Percentiles rank a stretch among this genome's conserved stretches.
These are phyloP conservation scores for Aquatica leii DNA, from an alignment of 2,888 invertebrate species.

Conservation along the genomic window DNA sequence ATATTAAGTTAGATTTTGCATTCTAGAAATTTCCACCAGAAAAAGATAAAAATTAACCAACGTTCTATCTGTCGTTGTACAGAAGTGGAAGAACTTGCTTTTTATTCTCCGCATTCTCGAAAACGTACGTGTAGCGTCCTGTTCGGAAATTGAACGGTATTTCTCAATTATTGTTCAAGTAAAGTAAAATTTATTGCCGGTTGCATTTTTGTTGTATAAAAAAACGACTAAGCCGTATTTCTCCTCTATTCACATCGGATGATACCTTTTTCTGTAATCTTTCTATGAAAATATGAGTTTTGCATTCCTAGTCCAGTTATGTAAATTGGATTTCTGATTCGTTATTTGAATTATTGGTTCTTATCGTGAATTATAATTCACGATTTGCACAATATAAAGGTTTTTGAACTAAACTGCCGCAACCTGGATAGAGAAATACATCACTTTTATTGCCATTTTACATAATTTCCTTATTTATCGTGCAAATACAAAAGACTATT, in stretches of 20 bases:
- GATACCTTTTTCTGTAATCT: slow-evolving; percentile 1
- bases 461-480: neutral
- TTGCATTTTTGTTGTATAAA: slow-evolving; percentile 21
- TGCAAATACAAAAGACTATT: neutral
- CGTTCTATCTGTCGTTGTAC: neutral
- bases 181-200: slow-evolving; percentile 38
- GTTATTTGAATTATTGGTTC: slow-evolving; percentile 19
- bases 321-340: slow-evolving; percentile 16
- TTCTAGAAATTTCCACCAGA: neutral
- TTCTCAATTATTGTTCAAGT: slow-evolving; percentile 39
- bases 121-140: slow-evolving; percentile 33
- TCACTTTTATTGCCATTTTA: slow-evolving; percentile 12
- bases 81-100: slow-evolving; percentile 7
- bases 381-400: slow-evolving; percentile 11
- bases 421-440: too few species aligned
- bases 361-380: slow-evolving; percentile 15
- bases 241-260: slow-evolving; percentile 12
- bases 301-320: slow-evolving; percentile 12
- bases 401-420: neutral
- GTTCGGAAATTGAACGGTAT: slow-evolving; percentile 41
- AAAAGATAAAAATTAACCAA: neutral
- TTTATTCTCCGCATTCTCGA: slow-evolving; percentile 27
- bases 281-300: neutral
- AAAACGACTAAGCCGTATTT: slow-evolving; percentile 10
- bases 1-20: neutral